phyloP scores from a whole-genome alignment of 2,797 vertebrate species.

The Aphelocoma californica region DNA sequence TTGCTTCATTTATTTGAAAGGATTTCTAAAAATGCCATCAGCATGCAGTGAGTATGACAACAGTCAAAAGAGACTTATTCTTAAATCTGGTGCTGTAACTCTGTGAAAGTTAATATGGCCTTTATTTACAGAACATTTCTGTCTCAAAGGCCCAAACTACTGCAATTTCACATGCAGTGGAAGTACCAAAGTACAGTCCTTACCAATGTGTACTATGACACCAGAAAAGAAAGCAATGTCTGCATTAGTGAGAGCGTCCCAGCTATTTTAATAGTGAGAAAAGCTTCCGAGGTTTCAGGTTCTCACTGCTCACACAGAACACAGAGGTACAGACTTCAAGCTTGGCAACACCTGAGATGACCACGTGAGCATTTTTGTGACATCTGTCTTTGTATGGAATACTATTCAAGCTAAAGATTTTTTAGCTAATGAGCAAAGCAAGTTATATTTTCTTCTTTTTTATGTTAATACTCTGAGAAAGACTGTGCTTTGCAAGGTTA shows the following conservation, averaged over 20 bases:
- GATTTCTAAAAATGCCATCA: neutral
- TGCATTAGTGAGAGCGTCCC: neutral
- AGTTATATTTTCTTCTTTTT: neutral
- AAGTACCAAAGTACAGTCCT: neutral
- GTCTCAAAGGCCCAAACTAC: neutral
- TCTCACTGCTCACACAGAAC: neutral
- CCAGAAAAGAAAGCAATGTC: neutral
- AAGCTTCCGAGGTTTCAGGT: neutral
- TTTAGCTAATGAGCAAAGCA: neutral
- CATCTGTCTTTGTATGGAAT: neutral
- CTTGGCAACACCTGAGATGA: neutral
- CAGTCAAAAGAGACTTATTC: neutral
- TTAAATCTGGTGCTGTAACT: neutral
- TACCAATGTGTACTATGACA: neutral
- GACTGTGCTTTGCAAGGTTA: neutral
- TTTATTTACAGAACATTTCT: neutral
- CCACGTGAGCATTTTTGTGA: rapidly evolving
- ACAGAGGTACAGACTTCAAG: neutral
- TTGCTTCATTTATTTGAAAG: neutral
- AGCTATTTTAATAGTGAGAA: neutral
- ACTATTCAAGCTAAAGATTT: neutral
- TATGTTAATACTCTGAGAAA: neutral
- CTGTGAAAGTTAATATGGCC: neutral
- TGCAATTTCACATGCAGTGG: neutral
- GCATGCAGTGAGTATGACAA: neutral